These are phyloP conservation scores for Drosophila bipectinata DNA, from an alignment of 1,140 invertebrate genomes.

Conservation along the genomic window DNA sequence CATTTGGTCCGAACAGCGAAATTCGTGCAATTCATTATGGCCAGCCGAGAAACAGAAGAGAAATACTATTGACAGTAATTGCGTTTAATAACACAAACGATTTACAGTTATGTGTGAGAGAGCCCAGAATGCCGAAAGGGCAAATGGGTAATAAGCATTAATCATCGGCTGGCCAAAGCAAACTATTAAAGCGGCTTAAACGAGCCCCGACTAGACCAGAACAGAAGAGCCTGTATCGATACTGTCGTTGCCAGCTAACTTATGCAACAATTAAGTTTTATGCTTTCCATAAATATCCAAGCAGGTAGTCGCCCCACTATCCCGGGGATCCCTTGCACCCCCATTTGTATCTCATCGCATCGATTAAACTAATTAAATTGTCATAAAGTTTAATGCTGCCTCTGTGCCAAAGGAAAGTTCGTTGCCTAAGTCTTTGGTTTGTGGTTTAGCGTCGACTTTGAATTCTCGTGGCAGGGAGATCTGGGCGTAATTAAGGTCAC, in stretches of 20 bases:
- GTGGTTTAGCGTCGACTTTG: not conserved
- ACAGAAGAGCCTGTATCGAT: slow-evolving; percentile 12
- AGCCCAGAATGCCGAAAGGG: slow-evolving; percentile 42
- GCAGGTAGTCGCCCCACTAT: slow-evolving; percentile 13
- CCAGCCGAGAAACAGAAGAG: slow-evolving; percentile 1
- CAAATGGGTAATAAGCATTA: slow-evolving; percentile 62
- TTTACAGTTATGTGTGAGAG: slow-evolving; percentile 67
- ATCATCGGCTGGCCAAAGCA: slow-evolving; percentile 57
- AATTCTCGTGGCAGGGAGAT: slow-evolving; percentile 6
- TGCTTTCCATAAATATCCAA: slow-evolving; percentile 71
- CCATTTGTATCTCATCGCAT: slow-evolving; percentile 61
- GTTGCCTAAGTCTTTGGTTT: slow-evolving; percentile 58
- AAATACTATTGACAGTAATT: slow-evolving; percentile 76
- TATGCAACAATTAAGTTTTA: slow-evolving; percentile 81
- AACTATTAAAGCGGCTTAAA: slow-evolving; percentile 61
- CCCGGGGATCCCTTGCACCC: not conserved
- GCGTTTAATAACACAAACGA: slow-evolving; percentile 69
- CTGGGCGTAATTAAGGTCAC: slow-evolving; percentile 53
- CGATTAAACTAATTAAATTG: slow-evolving; percentile 81
- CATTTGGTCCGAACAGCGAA: slow-evolving; percentile 45
- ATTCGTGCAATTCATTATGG: slow-evolving; percentile 77
- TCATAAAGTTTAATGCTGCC: slow-evolving; percentile 58
- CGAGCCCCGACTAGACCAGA: not conserved
- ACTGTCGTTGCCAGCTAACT: slow-evolving; percentile 50
- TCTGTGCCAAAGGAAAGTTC: slow-evolving; percentile 24